Evolutionary conservation across 2,888 invertebrate species (phyloP), one percentile per base, ranked within the genome.

Genomic region (Nomada lathburiana): DNA sequence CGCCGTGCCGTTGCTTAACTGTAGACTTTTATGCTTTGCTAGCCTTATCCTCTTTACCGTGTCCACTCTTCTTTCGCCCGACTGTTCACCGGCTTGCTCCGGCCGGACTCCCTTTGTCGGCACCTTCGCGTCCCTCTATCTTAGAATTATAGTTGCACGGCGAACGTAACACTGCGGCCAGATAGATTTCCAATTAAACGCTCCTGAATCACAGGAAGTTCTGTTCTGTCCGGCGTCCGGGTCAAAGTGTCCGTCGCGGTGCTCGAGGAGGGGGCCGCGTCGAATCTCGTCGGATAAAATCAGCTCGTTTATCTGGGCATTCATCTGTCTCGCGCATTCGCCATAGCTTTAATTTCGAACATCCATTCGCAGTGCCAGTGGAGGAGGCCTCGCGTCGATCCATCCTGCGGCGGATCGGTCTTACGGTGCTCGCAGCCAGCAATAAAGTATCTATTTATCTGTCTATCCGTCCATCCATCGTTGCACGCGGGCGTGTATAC

Each of bases 381-480:
- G 53, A 3, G 10, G 44, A 13, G 42, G 42, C 23, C 64, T 76
- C 55, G 77, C 67, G 55, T 77, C 78, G 62, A 79, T 79, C 69
- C 78, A 52, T 78, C 63, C 52, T 52, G 23, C 60, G 69, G 42
- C 26, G 75, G 53, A 70, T 80, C 42, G 73, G 23, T 59, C 83
- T 78, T 78, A 78, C 83, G 77, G 70, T 82, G 67, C 77, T 74
- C 62, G 52, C 65, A 65, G 65, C 70, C 67, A 36, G 53, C 67
- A 77, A 82, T 78, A 83, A 78, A 78, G 73, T 83, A 83, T 77
- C 83, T 74, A 74, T 80, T 82, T 83, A 83, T 82, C 82, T 64
- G 82, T 76, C 67, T 83, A 83, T 82, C 82, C 69, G 82, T 76
- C 67, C 81, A 70, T 74, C 82, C 68, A 65, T 81, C 71, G 82